Base-by-base conservation (phyloP, 2,113 vertebrate species). In the Carassius gibelio region DNA sequence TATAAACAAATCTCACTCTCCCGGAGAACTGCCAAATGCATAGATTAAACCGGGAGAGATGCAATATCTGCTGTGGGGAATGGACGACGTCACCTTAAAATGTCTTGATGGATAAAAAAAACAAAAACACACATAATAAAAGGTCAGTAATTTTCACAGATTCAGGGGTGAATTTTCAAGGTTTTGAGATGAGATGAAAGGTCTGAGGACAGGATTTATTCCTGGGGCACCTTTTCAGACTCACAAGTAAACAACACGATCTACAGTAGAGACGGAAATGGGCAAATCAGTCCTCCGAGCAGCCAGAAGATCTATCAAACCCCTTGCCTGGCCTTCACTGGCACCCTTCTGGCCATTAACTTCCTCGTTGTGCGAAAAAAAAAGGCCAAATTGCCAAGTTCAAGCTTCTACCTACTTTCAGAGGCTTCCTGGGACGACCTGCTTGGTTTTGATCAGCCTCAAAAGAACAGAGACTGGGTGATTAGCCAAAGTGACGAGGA, bases 321-420 rank as follows among this genome's bases (percentile, higher is more conserved):
- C 90, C 75, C 61, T 77, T 86, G 85, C 87, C 61, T 80, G 81
- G 86, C 34, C 75, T 81, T 38, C 52, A 10, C 30, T 61, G 71
- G 77, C 26, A 77, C 91, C 88, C 79, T 79, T 75, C 90, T 82
- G 5, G 42, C 84, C 75, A 87, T 88, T 90, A 91, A 89, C 89
- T 92, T 87, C 88, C 86, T 81, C 21, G 87, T 87, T 88, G 8
- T 45, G 8, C 8, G 42, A 62, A 75, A 85, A 75, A 75, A 8
- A 45, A 26, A 48, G 17, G 61, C 34, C 52, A 69, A n/a, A 10
- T 34, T 55, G 84, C 79, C 62, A 59, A 26, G 57, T 57, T 55
- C 50, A 64, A 57, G 77, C 23, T 69, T 81, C 59, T 79, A 50
- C 30, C 62, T 69, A 82, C 71, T 84, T 66, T 76, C 82, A 23